phyloP scores from a whole-genome alignment of 1,140 invertebrate species.

The Drosophila neocordata region DNA sequence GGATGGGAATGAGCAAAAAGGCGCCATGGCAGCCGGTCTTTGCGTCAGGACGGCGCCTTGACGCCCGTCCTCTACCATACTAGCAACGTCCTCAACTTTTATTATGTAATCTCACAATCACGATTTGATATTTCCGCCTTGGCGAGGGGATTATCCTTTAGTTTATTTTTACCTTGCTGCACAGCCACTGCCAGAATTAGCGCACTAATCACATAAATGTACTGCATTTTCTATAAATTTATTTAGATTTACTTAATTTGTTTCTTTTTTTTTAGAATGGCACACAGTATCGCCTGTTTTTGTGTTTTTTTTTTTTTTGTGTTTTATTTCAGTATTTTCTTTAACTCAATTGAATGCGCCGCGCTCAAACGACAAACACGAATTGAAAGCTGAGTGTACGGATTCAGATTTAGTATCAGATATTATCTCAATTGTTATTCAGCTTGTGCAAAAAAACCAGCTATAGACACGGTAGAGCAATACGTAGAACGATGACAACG shows the following conservation, averaged over 20 bases:
- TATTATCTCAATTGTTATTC: constrained; percentile 24
- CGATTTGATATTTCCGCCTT: constrained; percentile 35
- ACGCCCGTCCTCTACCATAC: constrained; percentile 6
- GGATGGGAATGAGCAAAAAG: constrained; percentile 36
- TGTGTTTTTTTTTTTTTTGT: neutral
- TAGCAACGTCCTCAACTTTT: constrained; percentile 17
- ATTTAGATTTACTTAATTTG: constrained; percentile 22
- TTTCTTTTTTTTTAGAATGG: neutral
- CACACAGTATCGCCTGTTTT: neutral
- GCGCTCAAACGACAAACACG: constrained; percentile 8
- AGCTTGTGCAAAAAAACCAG: constrained; percentile 25
- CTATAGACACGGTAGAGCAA: constrained; percentile 23
- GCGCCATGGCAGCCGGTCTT: constrained; percentile 69
- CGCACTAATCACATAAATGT: constrained; percentile 76
- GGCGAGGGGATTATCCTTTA: constrained; percentile 11
- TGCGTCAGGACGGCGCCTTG: constrained; percentile 44
- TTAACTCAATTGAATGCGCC: constrained; percentile 17
- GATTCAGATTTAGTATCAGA: constrained; percentile 12
- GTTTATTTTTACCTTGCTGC: constrained; percentile 67
- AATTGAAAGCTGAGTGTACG: constrained; percentile 8
- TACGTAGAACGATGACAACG: constrained; percentile 59
- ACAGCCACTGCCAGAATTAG: constrained; percentile 72
- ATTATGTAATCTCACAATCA: constrained; percentile 71
- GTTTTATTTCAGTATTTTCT: neutral
- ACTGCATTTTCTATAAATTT: constrained; percentile 61